These are phyloP conservation scores for Pogona vitticeps DNA, from an alignment of 2,113 vertebrate genomes.

Conservation along the genomic window DNA sequence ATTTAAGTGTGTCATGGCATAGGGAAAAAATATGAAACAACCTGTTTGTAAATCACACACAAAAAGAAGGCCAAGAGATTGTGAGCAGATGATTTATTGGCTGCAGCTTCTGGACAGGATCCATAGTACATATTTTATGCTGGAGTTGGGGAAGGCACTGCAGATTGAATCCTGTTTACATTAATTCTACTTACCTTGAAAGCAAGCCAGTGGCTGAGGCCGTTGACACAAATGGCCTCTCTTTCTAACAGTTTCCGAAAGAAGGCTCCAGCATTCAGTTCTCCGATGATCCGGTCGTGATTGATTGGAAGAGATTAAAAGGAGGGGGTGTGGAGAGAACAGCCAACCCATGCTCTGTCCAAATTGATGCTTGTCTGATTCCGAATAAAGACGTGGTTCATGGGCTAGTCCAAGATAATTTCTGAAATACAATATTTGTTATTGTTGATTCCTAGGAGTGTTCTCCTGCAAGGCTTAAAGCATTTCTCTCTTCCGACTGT, in stretches of 20 bases:
- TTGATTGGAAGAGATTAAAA: background rate
- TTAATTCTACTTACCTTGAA: background rate
- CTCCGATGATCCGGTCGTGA: conserved; percentile 14
- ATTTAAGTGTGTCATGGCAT: background rate
- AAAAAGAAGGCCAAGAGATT: background rate
- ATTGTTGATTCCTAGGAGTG: background rate
- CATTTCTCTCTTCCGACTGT: background rate
- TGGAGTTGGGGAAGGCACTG: background rate
- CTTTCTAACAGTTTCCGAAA: conserved; percentile 48
- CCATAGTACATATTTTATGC: conserved; percentile 11
- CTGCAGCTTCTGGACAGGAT: background rate
- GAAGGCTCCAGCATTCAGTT: conserved; percentile 2
- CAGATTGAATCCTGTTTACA: background rate
- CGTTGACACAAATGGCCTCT: conserved; percentile 24
- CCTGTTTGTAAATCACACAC: background rate
- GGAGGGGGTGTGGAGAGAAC: accelerated
- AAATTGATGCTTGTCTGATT: conserved; percentile 28
- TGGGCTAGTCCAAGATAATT: background rate
- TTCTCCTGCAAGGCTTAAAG: background rate
- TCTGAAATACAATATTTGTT: background rate
- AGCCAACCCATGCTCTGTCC: conserved; percentile 13
- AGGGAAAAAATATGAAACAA: background rate
- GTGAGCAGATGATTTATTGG: background rate
- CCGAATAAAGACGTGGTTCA: background rate
- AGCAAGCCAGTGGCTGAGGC: background rate